A percentile compares a stretch with the other conserved stretches of the same genome.
phyloP scores from a whole-genome alignment of 2,888 invertebrate species.

The Opisthograptis luteolata region DNA sequence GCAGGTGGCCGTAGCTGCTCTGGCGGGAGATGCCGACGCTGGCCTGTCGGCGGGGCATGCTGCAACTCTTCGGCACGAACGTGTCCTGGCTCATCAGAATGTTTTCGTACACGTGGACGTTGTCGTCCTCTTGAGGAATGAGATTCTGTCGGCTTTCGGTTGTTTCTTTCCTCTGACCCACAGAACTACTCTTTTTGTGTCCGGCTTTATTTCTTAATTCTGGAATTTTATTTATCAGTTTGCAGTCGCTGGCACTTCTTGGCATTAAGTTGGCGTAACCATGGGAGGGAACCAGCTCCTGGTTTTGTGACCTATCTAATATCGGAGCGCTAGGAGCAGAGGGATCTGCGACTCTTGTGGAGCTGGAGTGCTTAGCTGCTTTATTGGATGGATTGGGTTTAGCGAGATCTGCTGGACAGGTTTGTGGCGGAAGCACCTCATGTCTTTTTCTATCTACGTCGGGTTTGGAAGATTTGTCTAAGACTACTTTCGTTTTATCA shows the following conservation, averaged over 20 bases:
- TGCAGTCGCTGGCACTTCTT: constrained; percentile 76
- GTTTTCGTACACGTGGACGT: constrained; percentile 78
- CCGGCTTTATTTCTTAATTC: constrained; percentile 60
- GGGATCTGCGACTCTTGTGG: constrained; percentile 52
- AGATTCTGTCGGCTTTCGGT: constrained; percentile 79
- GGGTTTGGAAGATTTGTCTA: constrained; percentile 83
- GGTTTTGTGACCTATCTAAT: constrained; percentile 53
- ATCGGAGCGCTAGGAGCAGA: constrained; percentile 48
- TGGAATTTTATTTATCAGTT: constrained; percentile 61
- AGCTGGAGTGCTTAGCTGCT: constrained; percentile 61
- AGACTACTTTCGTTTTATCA: constrained; percentile 86
- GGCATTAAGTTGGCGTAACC: constrained; percentile 75
- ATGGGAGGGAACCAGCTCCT: constrained; percentile 55
- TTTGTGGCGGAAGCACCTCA: constrained; percentile 54
- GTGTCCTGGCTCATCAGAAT: constrained; percentile 60
- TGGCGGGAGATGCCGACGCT: constrained; percentile 66
- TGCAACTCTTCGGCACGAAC: constrained; percentile 73
- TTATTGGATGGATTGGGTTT: constrained; percentile 61
- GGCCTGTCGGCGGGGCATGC: constrained; percentile 75
- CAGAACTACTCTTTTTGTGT: constrained; percentile 78
- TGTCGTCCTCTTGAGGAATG: constrained; percentile 71
- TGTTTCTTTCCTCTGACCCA: constrained; percentile 73
- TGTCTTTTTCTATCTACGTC: constrained; percentile 72
- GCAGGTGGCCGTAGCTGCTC: constrained; percentile 71
- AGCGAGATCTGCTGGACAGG: constrained; percentile 52